Evolutionary conservation across 2,113 vertebrate species (phyloP), one percentile per base, ranked within the genome.

Genomic region (Lasiurus borealis): DNA sequence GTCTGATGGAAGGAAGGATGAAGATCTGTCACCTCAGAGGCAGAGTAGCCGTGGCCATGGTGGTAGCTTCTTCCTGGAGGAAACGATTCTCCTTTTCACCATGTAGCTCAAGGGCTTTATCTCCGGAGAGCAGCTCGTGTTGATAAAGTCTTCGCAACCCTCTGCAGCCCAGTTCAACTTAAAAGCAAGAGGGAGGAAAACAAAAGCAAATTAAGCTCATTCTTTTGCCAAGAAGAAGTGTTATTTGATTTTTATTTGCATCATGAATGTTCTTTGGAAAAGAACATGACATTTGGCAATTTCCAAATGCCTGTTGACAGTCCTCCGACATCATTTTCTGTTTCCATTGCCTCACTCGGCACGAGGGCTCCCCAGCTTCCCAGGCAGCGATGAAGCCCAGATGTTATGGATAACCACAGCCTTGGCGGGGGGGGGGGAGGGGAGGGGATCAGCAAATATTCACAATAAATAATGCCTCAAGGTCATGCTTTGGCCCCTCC

Each of bases 211-310:
- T 89, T 94, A 68, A 95, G 84, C 18, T 54, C 54, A 77, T 69
- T 62, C 29, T 81, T 95, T 95, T 96, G 93, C 97, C 94, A 96
- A 95, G 90, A 96, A 96, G 83, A 93, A 97, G 94, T 97, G 96
- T 96, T 97, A 97, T 96, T 97, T 93, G 92, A 96, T 96, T 97
- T 97, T 97, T 97, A 96, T 97, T 95, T 96, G 94, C 93, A 95
- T 96, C 93, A 90, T 93, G 84, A 93, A 97, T 93, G 95, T 97
- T 97, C 97, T 85, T 96, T 97, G 97, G 97, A 96, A 97, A 96
- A 97, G 89, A 97, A 88, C 94, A 96, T 97, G 96, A 96, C 89
- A 97, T 96, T 97, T 97, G 94, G 97, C 93, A 95, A 89, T 96
- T 93, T 95, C 78, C 83, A 69, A 96, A 96, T 85, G 93, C 86